Base-by-base conservation (phyloP, 2,888 invertebrate genomes). In the Bombyx huttoni region DNA sequence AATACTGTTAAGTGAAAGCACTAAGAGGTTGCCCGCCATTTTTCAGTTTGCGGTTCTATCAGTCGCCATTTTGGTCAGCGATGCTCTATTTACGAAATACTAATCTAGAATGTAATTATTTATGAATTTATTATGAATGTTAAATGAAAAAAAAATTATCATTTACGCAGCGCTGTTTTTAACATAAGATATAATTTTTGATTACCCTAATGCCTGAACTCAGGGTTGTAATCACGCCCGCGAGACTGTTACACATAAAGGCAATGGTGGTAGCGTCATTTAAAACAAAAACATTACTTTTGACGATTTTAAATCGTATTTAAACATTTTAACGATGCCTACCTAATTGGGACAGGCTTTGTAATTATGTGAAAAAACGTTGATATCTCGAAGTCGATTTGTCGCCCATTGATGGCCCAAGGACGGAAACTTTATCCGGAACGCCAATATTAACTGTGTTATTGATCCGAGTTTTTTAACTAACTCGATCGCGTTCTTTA, bases 111-210 rank as follows among this genome's bases (percentile, higher is more conserved):
- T 24, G 5, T 24, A 24, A 24, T 3, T 24, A 24, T 24, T 24
- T 24, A 24, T 24, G 2, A 24, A 24, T 24, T 24, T 24, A 53
- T 65, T 64, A n/a, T 54, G 56, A 52, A 55, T 53, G 62, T 65
- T 65, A 56, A 61, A 65, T 54, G 49, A 57, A 48, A 59, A 64
- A 63, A 62, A 61, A 64, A 62, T 57, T 14, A 6, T 47, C 47
- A 47, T 13, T 40, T 40, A 40, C 40, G 40, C 5, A 5, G 40
- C 40, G 12, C 40, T 40, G 40, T 8, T 40, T n/a, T 8, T 40
- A 40, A 40, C 8, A 40, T 7, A 40, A 40, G 40, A 40, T 40
- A 40, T 40, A 40, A 40, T 40, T 40, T 40, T 40, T 40, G 40
- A 40, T 40, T 40, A 40, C 40, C 8, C 40, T 40, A 40, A 40